Conservation (phyloP, 2,888 invertebrate genomes). For the Proisotoma minuta region DNA sequence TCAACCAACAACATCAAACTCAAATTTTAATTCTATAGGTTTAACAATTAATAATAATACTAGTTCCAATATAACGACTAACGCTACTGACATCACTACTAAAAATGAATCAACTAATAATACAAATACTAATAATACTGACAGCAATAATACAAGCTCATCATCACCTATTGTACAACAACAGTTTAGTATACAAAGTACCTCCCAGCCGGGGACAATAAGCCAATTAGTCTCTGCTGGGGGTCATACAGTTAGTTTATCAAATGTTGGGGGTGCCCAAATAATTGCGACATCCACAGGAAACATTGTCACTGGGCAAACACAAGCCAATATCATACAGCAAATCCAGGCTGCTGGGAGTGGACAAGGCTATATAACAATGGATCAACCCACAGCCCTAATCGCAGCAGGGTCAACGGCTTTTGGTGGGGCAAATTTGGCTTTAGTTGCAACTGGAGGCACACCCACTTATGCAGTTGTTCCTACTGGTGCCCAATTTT, state of each 20-base stretch:
- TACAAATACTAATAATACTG: slow-evolving; percentile 13
- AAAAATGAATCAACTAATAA: slow-evolving; percentile 13
- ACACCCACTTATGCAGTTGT: slow-evolving; percentile 43
- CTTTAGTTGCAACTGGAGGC: slow-evolving; percentile 42
- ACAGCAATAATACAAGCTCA: slow-evolving; percentile 18
- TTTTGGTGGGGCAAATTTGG: slow-evolving; percentile 40
- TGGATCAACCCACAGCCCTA: slow-evolving; percentile 39
- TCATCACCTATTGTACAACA: slow-evolving; percentile 9
- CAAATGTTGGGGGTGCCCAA: slow-evolving; percentile 36
- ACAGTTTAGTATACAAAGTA: slow-evolving; percentile 20
- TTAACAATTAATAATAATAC: slow-evolving; percentile 15
- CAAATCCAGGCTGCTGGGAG: slow-evolving; percentile 42
- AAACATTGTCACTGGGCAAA: slow-evolving; percentile 25
- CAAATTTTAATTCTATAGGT: not conserved
- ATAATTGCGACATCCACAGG: slow-evolving; percentile 24
- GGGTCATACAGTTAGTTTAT: slow-evolving; percentile 38
- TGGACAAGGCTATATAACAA: slow-evolving; percentile 42
- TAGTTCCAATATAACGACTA: slow-evolving; percentile 24
- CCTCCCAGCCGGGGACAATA: slow-evolving; percentile 7
- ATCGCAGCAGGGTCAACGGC: slow-evolving; percentile 31
- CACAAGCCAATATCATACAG: slow-evolving; percentile 29
- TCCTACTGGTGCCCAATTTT: slow-evolving; percentile 38
- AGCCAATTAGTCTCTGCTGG: slow-evolving; percentile 32
- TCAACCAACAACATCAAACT: not conserved
- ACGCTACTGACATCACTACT: slow-evolving; percentile 14